A percentile compares a stretch with the other conserved stretches of the same genome.
These are phyloP conservation scores for Chiloscyllium punctatum DNA, from an alignment of 2,797 vertebrate genomes.

Conservation along the genomic window DNA sequence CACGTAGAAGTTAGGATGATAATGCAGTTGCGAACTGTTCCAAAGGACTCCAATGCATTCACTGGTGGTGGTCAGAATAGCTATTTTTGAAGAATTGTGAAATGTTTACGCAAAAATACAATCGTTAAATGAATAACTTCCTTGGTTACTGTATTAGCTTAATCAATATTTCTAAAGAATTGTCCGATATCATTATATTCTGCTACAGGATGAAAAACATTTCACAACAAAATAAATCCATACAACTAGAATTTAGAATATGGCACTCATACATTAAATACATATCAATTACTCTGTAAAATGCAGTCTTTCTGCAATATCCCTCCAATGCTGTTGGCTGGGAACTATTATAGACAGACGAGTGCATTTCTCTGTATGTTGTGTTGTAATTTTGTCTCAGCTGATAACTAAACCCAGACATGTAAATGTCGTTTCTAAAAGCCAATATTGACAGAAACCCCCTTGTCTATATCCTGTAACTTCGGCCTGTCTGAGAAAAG, in stretches of 20 bases:
- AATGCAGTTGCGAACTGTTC: neutral
- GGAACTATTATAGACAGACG: neutral
- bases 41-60: neutral
- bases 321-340: neutral
- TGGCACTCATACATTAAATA: neutral
- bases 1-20: neutral
- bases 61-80: neutral
- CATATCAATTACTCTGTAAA: neutral
- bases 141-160: neutral
- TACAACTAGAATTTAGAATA: neutral
- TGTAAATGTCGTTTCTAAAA: neutral
- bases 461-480: constrained; percentile 23
- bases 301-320: neutral
- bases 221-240: neutral
- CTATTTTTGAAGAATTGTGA: neutral
- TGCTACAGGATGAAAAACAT: neutral
- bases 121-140: neutral
- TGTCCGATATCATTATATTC: neutral
- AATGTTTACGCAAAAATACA: neutral
- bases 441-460: constrained; percentile 33
- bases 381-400: neutral
- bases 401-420: constrained; percentile 32
- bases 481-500: constrained; percentile 21
- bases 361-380: neutral
- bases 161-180: neutral